phyloP scores from a whole-genome alignment of 2,113 vertebrate species.

The Rhinoderma darwinii region DNA sequence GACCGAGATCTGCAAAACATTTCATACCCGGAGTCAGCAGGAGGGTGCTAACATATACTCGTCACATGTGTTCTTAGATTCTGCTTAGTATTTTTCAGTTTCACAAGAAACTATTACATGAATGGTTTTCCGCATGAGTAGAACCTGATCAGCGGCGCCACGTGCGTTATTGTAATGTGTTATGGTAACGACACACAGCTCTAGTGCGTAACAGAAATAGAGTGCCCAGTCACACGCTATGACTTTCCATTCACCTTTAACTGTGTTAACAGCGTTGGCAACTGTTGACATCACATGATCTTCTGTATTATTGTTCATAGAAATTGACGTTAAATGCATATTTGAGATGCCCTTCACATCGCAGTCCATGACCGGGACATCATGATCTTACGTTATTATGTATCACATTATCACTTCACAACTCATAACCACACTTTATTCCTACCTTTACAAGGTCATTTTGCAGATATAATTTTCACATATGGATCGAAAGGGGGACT shows the following conservation, averaged over 20 bases:
- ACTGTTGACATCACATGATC: background rate
- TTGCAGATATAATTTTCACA: too few relatives aligned
- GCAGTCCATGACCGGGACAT: background rate
- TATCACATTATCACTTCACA: background rate
- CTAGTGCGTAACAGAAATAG: background rate
- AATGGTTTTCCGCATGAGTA: background rate
- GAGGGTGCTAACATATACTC: background rate
- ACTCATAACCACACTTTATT: background rate
- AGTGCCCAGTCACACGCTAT: background rate
- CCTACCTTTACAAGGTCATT: background rate
- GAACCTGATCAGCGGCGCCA: too few relatives aligned
- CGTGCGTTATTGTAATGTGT: background rate
- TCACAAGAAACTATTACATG: background rate
- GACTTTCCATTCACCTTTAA: slow-evolving; percentile 14
- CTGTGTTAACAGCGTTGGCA: slow-evolving; percentile 40
- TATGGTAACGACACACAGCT: background rate
- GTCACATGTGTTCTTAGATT: background rate
- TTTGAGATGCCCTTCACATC: background rate
- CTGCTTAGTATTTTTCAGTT: background rate
- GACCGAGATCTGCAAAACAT: too few relatives aligned
- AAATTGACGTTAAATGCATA: background rate
- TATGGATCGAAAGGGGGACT: too few relatives aligned
- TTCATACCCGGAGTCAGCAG: too few relatives aligned
- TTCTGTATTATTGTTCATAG: background rate
- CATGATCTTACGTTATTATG: background rate